Evolutionary conservation across 2,888 invertebrate genomes (phyloP).

Genomic region (Atherix ibis): DNA sequence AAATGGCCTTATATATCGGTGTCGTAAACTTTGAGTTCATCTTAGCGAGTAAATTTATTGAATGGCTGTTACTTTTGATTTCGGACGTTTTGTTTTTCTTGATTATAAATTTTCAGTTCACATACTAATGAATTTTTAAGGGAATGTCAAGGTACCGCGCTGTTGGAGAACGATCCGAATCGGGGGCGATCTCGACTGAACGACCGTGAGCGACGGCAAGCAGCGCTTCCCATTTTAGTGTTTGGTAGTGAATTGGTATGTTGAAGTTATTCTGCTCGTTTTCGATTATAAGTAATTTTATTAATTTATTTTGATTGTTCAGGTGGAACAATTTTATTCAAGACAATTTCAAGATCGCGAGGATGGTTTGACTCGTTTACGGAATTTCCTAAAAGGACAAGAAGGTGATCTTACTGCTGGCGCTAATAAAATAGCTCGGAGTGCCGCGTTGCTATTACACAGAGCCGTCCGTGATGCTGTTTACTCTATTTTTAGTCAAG

Average conservation of each 20-base stretch:
- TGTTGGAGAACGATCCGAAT: conserved; percentile 33
- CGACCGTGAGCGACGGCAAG: conserved; percentile 72
- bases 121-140: conserved; percentile 69
- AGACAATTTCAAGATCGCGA: conserved; percentile 82
- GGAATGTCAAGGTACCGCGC: conserved; percentile 43
- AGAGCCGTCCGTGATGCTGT: conserved; percentile 74
- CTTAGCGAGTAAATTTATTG: conserved; percentile 1
- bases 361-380: conserved; percentile 59
- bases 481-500: conserved; percentile 71
- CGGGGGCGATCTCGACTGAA: conserved; percentile 42
- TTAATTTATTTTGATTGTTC: conserved; percentile 10
- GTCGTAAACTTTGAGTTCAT: conserved; percentile 1
- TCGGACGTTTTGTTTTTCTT: conserved; percentile 7
- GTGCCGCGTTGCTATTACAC: conserved; percentile 63
- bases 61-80: conserved; percentile 4
- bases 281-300: too few relatives aligned
- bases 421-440: conserved; percentile 68
- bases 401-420: conserved; percentile 21
- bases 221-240: conserved; percentile 76
- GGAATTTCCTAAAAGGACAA: conserved; percentile 27
- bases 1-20: background rate
- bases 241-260: conserved; percentile 75
- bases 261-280: too few relatives aligned
- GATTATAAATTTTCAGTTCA: conserved; percentile 39
- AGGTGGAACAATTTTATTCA: conserved; percentile 82